Evolutionary conservation across 2,797 vertebrate genomes (phyloP), one percentile per base, ranked within the genome.

Genomic region (Hoplostethus atlanticus): DNA sequence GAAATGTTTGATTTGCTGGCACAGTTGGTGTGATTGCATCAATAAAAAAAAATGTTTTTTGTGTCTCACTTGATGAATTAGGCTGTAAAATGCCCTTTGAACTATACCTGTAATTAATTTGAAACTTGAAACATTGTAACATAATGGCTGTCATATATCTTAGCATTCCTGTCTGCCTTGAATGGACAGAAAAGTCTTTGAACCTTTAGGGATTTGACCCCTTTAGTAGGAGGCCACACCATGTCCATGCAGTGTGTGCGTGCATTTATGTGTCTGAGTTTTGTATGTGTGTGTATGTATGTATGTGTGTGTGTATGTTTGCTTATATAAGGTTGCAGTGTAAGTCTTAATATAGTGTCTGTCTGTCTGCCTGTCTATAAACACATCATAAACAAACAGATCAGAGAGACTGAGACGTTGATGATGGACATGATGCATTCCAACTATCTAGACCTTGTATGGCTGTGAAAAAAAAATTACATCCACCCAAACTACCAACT

Each of bases 121-220:
- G 81, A 86, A 89, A 84, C 66, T 6, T 8, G 58, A 86, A 57
- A 81, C 72, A 58, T 53, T 65, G 0, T 0, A 40, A 38, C 15
- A 40, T 71, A 75, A 81, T 44, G 60, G 68, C 17, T 6, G 46
- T 55, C 77, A 63, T 81, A 79, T 21, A 85, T 88, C 30, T 34
- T 76, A 79, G 47, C 53, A 7, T 31, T 31, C 48, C 61, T 2
- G 31, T 44, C 54, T 58, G 57, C 48, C 68, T 25, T 10, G 2
- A 61, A 28, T 57, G 62, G 54, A 46, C 7, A 1, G 0, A 60
- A 44, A 28, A 54, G 48, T 51, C 76, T 89, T 86, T 88, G 70
- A 87, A 87, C 81, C 53, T 73, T 68, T 40, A 61, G 56, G 61
- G 56, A 79, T 57, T 67, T 87, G 76, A 86, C 74, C 81, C 30